These are phyloP conservation scores for Drosophila paulistorum DNA, from an alignment of 1,140 invertebrate species.

Conservation along the genomic window DNA sequence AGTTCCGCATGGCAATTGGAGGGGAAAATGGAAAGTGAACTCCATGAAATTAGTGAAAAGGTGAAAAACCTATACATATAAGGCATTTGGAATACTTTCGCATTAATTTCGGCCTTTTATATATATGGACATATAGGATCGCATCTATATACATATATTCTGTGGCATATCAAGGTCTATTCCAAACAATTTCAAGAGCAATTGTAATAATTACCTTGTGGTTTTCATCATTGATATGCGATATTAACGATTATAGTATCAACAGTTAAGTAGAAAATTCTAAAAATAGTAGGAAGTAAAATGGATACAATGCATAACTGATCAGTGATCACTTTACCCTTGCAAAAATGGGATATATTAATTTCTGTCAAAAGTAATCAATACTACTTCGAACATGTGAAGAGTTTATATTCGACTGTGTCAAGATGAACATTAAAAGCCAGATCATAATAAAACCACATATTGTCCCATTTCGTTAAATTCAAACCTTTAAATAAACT, in stretches of 20 bases:
- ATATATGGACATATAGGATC: no score
- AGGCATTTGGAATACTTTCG: not conserved
- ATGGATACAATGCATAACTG: not conserved
- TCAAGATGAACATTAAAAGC: no score
- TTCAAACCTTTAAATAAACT: no score
- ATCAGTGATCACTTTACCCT: no score
- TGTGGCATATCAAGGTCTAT: not conserved
- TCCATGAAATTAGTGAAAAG: not conserved
- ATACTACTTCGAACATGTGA: no score
- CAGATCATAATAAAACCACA: no score
- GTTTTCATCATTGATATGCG: conserved; percentile 61
- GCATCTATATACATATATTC: no score
- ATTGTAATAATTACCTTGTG: conserved; percentile 30
- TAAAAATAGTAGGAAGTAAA: conserved; percentile 8
- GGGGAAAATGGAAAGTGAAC: conserved; percentile 61
- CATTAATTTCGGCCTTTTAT: not conserved
- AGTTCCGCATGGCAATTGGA: conserved; percentile 58
- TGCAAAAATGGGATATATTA: no score
- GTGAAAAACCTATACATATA: not conserved
- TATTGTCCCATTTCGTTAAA: no score
- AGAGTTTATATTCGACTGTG: no score
- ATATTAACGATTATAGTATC: conserved; percentile 47
- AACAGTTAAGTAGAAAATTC: conserved; percentile 48
- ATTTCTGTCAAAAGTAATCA: no score
- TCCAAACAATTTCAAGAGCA: conserved; percentile 63